Base-by-base conservation (phyloP, 2,888 invertebrate genomes). In the Sinodicranocentrus sp. region DNA sequence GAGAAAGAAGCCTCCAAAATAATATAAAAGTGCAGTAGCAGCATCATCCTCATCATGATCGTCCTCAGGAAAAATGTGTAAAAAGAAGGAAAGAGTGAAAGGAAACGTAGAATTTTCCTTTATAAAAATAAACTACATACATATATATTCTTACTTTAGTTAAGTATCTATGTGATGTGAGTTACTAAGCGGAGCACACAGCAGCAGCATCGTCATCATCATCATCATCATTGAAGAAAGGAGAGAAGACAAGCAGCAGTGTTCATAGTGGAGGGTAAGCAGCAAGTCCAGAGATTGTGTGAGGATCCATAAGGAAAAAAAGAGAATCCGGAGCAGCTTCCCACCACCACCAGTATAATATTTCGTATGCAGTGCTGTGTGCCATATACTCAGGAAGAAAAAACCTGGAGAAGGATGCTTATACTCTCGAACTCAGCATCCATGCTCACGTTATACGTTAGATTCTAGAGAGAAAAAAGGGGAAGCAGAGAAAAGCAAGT, bases 401-500 rank as follows among this genome's bases (percentile, higher is more conserved):
- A n/a, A n/a, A n/a, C n/a, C n/a, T n/a, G n/a, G n/a, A n/a, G n/a
- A n/a, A n/a, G n/a, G n/a, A n/a, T n/a, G n/a, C n/a, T n/a, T n/a
- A n/a, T n/a, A n/a, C 23, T 28, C 21, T 23, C 17, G 2, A 10
- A 19, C 63, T 33, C 33, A 13, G 8, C 63, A 17, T 17, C 23
- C 63, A 6, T 21, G 10, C 57, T 5, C 25, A 57, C 21, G 10
- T 33, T 52, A 48, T 48, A 48, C 48, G 3, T 3, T 52, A n/a
- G 17, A 17, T 25, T 57, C 2, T 57, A 19, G 15, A 61, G 19
- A 21, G 25, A 10, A 39, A 23, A 25, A 26, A 25, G 43, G 25
- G 43, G 39, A 39, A 25, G 28, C n/a, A 61, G 75, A 73, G 59
- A 59, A 59, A 15, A 54, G 57, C 33, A 44, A 82, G 83, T 76